Evolutionary conservation across 1,140 invertebrate genomes (phyloP).

Genomic region (Drosophila mauritiana): DNA sequence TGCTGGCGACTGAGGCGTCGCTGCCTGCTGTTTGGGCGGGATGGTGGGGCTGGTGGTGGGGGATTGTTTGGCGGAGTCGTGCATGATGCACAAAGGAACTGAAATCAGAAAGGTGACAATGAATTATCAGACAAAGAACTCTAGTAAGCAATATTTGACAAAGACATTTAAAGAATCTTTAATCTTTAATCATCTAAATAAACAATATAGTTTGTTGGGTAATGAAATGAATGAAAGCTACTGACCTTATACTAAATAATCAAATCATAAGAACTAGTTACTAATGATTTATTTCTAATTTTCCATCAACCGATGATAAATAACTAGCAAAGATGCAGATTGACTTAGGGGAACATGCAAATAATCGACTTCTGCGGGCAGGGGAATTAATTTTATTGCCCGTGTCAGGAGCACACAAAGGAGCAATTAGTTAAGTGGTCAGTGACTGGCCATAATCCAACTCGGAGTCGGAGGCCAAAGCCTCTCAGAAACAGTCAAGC

Average conservation of each 20-base stretch:
- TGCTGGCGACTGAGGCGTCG: conserved; percentile 46
- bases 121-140: background rate
- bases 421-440: conserved; percentile 80
- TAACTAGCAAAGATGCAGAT: conserved; percentile 19
- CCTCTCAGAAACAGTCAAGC: conserved; percentile 63
- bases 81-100: conserved; percentile 81
- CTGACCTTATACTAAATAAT: too few relatives aligned
- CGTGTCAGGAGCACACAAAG: conserved; percentile 77
- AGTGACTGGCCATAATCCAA: conserved; percentile 73
- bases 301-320: background rate
- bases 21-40: conserved; percentile 57
- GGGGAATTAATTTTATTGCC: conserved; percentile 69
- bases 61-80: conserved; percentile 75
- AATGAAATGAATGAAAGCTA: too few relatives aligned
- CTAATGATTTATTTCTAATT: background rate
- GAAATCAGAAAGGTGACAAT: conserved; percentile 9
- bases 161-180: too few relatives aligned
- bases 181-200: too few relatives aligned
- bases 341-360: conserved; percentile 36
- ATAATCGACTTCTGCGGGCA: conserved; percentile 38
- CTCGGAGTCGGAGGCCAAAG: conserved; percentile 22
- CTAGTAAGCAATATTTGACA: background rate
- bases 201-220: too few relatives aligned
- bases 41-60: conserved; percentile 45
- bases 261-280: background rate